A percentile compares a stretch with the other conserved stretches of the same genome.
Conservation (phyloP, 2,113 vertebrate genomes). For the Rattus rattus region DNA sequence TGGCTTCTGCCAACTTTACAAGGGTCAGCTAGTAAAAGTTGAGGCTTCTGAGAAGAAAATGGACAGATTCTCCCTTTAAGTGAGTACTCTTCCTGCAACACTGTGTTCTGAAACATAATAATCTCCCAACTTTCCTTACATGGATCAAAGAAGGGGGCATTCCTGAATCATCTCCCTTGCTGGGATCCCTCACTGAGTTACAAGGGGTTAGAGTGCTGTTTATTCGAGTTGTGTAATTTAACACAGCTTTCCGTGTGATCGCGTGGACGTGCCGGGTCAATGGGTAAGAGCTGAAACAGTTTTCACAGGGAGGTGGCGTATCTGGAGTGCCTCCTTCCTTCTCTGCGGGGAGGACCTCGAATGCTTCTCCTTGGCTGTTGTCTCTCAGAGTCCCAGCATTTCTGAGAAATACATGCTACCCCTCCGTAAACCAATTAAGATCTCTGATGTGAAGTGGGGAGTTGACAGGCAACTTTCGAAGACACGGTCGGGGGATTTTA, state of each 20-base stretch:
- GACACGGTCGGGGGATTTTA: neutral
- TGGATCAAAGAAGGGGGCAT: neutral
- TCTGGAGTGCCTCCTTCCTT: constrained; percentile 13
- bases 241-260: constrained; percentile 23
- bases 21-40: neutral
- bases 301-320: neutral
- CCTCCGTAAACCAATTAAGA: neutral
- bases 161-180: constrained; percentile 24
- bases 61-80: neutral
- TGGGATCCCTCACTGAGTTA: constrained; percentile 6
- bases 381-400: neutral
- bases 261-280: neutral
- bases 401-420: neutral
- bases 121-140: constrained; percentile 29
- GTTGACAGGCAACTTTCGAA: neutral
- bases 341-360: neutral
- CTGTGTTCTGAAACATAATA: neutral
- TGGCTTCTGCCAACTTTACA: neutral
- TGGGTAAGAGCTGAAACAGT: constrained; percentile 56
- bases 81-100: neutral
- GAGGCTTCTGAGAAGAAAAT: constrained; percentile 6
- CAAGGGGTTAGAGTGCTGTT: constrained; percentile 38
- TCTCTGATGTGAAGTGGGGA: neutral
- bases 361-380: neutral
- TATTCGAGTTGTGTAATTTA: constrained; percentile 46